These are phyloP conservation scores for Coranthus polyacanthus DNA, from an alignment of 2,797 vertebrate genomes.

Conservation along the genomic window DNA sequence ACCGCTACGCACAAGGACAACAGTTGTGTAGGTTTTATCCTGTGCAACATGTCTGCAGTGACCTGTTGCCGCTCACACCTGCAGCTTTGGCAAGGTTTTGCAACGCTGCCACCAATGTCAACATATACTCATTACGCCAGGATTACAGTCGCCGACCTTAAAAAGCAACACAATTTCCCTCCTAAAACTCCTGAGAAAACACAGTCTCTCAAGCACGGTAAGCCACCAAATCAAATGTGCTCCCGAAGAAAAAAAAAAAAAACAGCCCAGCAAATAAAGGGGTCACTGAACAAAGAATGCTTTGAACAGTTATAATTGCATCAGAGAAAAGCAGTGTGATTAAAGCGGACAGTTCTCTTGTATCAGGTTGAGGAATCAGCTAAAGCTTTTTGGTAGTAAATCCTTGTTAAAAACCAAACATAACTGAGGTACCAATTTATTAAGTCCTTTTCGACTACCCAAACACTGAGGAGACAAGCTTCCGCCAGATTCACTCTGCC, in stretches of 20 bases:
- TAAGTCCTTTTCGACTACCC: constrained; percentile 37
- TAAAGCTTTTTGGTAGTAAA: constrained; percentile 44
- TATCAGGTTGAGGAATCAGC: constrained; percentile 67
- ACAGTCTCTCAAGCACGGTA: constrained; percentile 62
- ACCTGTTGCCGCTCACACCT: constrained; percentile 31
- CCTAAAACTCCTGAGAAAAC: constrained; percentile 74
- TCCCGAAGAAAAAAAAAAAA: constrained; percentile 65
- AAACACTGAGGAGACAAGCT: constrained; percentile 3
- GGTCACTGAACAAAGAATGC: constrained; percentile 86
- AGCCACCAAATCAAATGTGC: constrained; percentile 76
- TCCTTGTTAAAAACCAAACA: constrained; percentile 45
- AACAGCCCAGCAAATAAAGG: constrained; percentile 75
- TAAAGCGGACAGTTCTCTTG: constrained; percentile 69
- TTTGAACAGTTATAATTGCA: constrained; percentile 84
- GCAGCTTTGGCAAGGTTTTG: constrained; percentile 67
- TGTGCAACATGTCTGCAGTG: constrained; percentile 26
- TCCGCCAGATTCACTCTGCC: not conserved
- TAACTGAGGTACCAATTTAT: constrained; percentile 37
- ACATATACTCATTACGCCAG: constrained; percentile 75
- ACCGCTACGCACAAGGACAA: not conserved
- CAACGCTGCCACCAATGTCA: constrained; percentile 69
- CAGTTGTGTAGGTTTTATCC: constrained; percentile 1
- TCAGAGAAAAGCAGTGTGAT: constrained; percentile 76
- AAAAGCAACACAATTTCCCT: constrained; percentile 66
- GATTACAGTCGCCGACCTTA: constrained; percentile 79